Percentiles rank a stretch among this genome's conserved stretches.
Conservation (phyloP, 2,113 vertebrate species). For the Brachyistius frenatus region DNA sequence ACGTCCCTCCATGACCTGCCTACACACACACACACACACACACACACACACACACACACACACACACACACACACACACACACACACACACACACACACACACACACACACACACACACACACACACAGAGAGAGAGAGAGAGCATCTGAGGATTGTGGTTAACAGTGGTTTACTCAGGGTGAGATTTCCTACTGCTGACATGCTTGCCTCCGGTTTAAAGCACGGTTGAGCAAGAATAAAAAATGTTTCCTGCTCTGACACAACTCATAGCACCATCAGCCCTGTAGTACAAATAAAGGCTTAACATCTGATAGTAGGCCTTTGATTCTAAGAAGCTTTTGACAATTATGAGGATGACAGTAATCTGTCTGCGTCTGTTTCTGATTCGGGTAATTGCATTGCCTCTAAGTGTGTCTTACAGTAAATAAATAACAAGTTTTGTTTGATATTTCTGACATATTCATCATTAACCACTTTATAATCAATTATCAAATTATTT, state of each 20-base stretch:
- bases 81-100: not conserved
- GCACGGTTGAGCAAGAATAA: conserved; percentile 30
- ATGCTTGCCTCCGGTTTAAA: conserved; percentile 65
- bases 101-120: conserved; percentile 17
- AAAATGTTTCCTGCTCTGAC: conserved; percentile 34
- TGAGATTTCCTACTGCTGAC: conserved; percentile 65
- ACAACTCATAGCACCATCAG: conserved; percentile 32
- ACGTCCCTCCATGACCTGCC: conserved; percentile 23
- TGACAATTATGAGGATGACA: too few species aligned
- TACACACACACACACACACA: conserved; percentile 11
- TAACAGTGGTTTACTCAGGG: conserved; percentile 50
- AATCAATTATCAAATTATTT: too few species aligned
- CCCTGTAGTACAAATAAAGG: not conserved
- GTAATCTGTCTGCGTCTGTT: too few species aligned
- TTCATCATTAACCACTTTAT: too few species aligned
- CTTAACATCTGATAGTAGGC: too few species aligned
- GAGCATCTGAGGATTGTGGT: conserved; percentile 56
- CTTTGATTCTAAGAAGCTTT: too few species aligned
- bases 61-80: conserved; percentile 19
- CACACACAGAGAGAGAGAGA: not conserved
- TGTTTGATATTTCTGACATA: too few species aligned
- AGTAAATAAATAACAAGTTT: too few species aligned
- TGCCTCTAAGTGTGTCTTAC: too few species aligned
- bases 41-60: conserved; percentile 27
- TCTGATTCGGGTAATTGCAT: too few species aligned